Base-by-base conservation (phyloP, 2,797 vertebrate genomes). In the Hapalemur alaotrensis region DNA sequence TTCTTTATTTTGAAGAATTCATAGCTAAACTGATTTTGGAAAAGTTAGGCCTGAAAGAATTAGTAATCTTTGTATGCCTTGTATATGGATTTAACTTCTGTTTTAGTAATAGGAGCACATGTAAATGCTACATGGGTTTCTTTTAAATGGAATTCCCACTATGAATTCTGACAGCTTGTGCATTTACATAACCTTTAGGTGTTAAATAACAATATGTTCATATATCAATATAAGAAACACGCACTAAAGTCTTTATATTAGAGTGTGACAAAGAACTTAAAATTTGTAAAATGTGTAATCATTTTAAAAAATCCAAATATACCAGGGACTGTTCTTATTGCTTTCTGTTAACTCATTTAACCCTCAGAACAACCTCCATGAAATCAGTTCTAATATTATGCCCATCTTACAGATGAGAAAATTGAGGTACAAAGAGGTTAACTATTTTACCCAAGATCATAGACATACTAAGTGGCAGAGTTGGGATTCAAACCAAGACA, bases 1-100 rank as follows among this genome's bases (percentile, higher is more conserved):
- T 38, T 93, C 61, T 90, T 93, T 69, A 91, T 95, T 98, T 97
- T 96, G 28, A 95, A 95, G 32, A 86, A 89, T 97, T 85, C 46
- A 54, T 89, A 59, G 35, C 46, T 76, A 35, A 98, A 91, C 30
- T 0, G 0, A 83, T 97, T 96, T 96, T 80, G 87, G 85, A 96
- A 97, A 97, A 97, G 84, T 95, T 90, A 20, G 73, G 91, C 72
- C 17, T 43, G 30, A 89, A 89, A 96, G 43, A 87, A 93, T 78
- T 89, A 57, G 30, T 65, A 63, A 72, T 84, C 61, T 54, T 78
- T 89, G 4, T 46, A 70, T 93, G 65, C 17, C 4, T 78, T 93
- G 32, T 95, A 20, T 88, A 67, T 80, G 70, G 14, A 72, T 91
- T 88, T 95, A 87, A 95, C 46, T 72, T 91, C 61, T 94, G 25